These are phyloP conservation scores for Leptopilina syphax DNA, from an alignment of 2,888 invertebrate genomes.

Conservation along the genomic window DNA sequence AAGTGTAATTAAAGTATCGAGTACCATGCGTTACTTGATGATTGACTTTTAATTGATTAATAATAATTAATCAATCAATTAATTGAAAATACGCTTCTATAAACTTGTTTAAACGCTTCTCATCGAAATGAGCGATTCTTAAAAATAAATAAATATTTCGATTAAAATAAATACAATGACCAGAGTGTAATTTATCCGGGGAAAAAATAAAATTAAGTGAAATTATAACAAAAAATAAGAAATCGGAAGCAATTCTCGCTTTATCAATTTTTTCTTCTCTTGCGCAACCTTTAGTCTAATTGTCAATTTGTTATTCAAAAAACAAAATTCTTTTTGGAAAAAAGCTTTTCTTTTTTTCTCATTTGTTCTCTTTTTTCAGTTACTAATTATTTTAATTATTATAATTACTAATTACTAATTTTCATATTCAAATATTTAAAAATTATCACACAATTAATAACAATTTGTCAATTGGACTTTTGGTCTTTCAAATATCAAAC, in stretches of 20 bases:
- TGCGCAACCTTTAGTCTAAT: conserved; percentile 22
- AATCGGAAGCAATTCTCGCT: conserved; percentile 17
- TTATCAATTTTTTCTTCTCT: not conserved
- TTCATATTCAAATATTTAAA: no score
- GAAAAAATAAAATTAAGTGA: conserved; percentile 27
- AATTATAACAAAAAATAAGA: conserved; percentile 33
- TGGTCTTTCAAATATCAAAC: not conserved
- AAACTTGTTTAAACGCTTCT: conserved; percentile 20
- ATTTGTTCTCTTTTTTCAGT: not conserved
- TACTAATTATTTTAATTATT: not conserved
- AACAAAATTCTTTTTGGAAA: not conserved
- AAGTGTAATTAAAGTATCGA: conserved; percentile 1
- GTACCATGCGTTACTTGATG: conserved; percentile 25
- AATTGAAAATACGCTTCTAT: conserved; percentile 9
- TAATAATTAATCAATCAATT: no score
- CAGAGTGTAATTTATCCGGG: not conserved
- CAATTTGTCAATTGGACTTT: conserved; percentile 33
- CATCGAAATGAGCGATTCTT: conserved; percentile 27
- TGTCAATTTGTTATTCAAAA: not conserved
- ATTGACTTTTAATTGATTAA: not conserved
- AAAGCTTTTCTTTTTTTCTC: no score
- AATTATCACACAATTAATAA: not conserved
- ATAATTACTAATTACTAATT: not conserved
- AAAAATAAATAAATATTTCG: conserved; percentile 13
- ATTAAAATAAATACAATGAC: conserved; percentile 36